These are phyloP conservation scores for Craniophora ligustri DNA, from an alignment of 2,888 invertebrate species.

Conservation along the genomic window DNA sequence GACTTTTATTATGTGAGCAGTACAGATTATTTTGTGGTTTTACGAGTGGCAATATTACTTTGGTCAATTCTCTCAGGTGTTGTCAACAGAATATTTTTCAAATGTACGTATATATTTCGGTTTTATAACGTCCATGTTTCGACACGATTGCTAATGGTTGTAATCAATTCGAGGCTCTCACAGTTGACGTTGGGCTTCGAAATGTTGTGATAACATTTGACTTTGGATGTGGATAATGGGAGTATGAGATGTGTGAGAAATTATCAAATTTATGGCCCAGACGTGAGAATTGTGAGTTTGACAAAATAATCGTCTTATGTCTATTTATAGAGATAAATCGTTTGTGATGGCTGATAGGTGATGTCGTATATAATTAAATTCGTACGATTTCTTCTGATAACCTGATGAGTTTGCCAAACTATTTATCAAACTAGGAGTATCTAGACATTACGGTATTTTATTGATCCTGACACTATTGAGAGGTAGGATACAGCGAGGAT, in stretches of 20 bases:
- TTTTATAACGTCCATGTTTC: constrained; percentile 80
- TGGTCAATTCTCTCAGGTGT: constrained; percentile 66
- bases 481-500: too few relatives aligned
- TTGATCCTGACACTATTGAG: too few relatives aligned
- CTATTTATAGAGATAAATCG: not conserved
- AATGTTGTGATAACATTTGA: constrained; percentile 56
- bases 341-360: too few relatives aligned
- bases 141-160: constrained; percentile 81
- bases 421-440: too few relatives aligned
- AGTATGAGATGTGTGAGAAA: constrained; percentile 51
- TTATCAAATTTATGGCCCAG: constrained; percentile 27
- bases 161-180: constrained; percentile 79
- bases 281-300: constrained; percentile 25
- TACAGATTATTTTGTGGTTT: constrained; percentile 46
- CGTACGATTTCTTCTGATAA: too few relatives aligned
- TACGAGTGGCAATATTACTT: not conserved
- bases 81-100: constrained; percentile 82
- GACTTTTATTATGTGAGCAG: not conserved
- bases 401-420: too few relatives aligned
- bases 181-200: constrained; percentile 59
- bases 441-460: too few relatives aligned
- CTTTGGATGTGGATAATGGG: constrained; percentile 39
- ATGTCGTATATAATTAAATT: too few relatives aligned
- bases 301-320: constrained; percentile 3
- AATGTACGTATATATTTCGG: constrained; percentile 75